Conservation (phyloP, 2,113 vertebrate species). For the Tetraodon nigroviridis region DNA sequence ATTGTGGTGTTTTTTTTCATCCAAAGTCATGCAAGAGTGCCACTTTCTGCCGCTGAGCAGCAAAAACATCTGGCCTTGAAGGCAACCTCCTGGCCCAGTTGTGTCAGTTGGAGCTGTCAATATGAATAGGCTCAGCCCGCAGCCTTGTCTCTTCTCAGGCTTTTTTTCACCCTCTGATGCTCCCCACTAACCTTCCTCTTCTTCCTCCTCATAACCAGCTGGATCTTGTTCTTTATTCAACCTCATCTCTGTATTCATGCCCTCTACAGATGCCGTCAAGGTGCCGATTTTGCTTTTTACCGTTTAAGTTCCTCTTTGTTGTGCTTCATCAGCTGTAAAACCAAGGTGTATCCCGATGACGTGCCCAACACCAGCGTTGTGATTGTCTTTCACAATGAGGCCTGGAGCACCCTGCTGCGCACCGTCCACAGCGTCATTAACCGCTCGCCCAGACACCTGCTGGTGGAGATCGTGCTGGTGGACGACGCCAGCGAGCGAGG, state of each 20-base stretch:
- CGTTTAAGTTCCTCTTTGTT: background rate
- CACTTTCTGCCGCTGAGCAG: constrained; percentile 18
- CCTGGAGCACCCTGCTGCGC: constrained; percentile 93
- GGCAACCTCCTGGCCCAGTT: constrained; percentile 61
- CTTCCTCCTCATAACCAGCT: constrained; percentile 26
- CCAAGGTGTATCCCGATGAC: constrained; percentile 85
- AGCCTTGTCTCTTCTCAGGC: constrained; percentile 27
- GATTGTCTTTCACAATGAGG: constrained; percentile 99
- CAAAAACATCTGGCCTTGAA: constrained; percentile 31
- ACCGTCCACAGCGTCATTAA: constrained; percentile 90
- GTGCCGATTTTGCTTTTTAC: background rate
- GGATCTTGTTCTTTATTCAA: constrained; percentile 42
- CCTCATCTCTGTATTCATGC: constrained; percentile 35
- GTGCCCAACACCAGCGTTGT: constrained; percentile 95
- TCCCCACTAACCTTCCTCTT: constrained; percentile 10
- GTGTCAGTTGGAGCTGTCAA: constrained; percentile 59
- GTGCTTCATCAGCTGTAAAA: constrained; percentile 82
- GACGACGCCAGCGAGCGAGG: constrained; percentile 97
- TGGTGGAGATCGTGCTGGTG: constrained; percentile 88
- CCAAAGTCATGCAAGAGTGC: constrained; percentile 19
- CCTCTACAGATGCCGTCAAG: background rate
- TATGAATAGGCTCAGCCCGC: constrained; percentile 42
- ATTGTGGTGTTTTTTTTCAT: constrained; percentile 18
- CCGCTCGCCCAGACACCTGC: constrained; percentile 84
- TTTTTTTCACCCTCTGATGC: constrained; percentile 34